phyloP scores from a whole-genome alignment of 64 coral and sea anemone species.

The Pachyseris speciosa region DNA sequence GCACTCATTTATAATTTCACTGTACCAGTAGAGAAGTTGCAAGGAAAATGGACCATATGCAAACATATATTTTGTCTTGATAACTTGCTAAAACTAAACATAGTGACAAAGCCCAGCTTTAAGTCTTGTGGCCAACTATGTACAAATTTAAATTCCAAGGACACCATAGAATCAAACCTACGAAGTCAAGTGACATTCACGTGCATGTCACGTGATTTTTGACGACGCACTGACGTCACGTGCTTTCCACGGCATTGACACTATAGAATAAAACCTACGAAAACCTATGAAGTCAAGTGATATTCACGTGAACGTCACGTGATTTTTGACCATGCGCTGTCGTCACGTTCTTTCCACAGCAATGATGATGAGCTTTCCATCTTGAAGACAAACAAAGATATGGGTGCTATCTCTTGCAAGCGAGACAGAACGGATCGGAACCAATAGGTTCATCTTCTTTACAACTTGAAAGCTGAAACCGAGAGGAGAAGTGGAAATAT shows the following conservation, averaged over 20 bases:
- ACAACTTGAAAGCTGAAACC: slow-evolving; percentile 72
- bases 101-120: too few relatives aligned
- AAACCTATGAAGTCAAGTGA: background rate
- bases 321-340: background rate
- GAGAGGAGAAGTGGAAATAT: background rate
- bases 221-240: background rate
- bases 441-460: slow-evolving; percentile 70
- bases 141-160: too few relatives aligned
- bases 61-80: too few relatives aligned
- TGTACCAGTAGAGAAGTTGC: too few relatives aligned
- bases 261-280: too few relatives aligned
- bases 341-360: slow-evolving; percentile 39
- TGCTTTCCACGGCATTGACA: slow-evolving; percentile 57
- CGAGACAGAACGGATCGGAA: slow-evolving; percentile 70
- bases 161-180: too few relatives aligned
- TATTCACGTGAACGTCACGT: background rate
- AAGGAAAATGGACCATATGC: too few relatives aligned
- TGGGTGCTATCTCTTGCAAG: slow-evolving; percentile 86
- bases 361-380: slow-evolving; percentile 89
- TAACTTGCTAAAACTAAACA: too few relatives aligned
- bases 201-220: background rate
- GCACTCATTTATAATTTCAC: too few relatives aligned
- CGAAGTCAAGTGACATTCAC: background rate
- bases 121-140: too few relatives aligned
- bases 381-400: slow-evolving; percentile 77